These are phyloP conservation scores for Sapajus apella DNA, from an alignment of 2,113 vertebrate genomes.

Conservation along the genomic window DNA sequence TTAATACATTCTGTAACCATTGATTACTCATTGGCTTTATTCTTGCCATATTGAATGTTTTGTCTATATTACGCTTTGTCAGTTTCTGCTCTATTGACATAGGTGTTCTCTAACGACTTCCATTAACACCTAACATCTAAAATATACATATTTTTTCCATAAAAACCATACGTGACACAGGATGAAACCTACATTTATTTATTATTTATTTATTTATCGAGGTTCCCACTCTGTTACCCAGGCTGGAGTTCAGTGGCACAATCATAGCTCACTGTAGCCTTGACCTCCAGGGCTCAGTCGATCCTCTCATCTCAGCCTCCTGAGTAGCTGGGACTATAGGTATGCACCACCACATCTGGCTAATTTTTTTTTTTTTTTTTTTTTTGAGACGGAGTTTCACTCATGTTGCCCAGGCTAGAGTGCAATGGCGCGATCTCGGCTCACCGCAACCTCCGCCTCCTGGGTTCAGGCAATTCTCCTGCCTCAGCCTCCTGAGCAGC, in stretches of 20 bases:
- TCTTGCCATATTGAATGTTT: background rate
- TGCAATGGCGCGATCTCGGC: fast-evolving
- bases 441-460: too few relatives aligned
- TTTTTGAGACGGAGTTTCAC: background rate
- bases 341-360: too few relatives aligned
- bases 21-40: background rate
- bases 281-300: fast-evolving
- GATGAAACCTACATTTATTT: background rate
- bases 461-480: too few relatives aligned
- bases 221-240: too few relatives aligned
- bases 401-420: too few relatives aligned
- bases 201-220: too few relatives aligned
- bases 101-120: background rate
- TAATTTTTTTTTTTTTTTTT: background rate
- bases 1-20: background rate
- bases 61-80: background rate
- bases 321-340: too few relatives aligned
- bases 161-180: background rate
- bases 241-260: too few relatives aligned
- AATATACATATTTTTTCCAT: background rate
- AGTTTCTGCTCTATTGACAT: background rate
- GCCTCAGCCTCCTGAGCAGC: too few relatives aligned
- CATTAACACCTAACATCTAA: background rate
- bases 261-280: too few relatives aligned
- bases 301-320: too few relatives aligned